A percentile compares a stretch with the other conserved stretches of the same genome.
These are phyloP conservation scores for Enteromius mattozi DNA, from an alignment of 2,797 vertebrate genomes.

Conservation along the genomic window DNA sequence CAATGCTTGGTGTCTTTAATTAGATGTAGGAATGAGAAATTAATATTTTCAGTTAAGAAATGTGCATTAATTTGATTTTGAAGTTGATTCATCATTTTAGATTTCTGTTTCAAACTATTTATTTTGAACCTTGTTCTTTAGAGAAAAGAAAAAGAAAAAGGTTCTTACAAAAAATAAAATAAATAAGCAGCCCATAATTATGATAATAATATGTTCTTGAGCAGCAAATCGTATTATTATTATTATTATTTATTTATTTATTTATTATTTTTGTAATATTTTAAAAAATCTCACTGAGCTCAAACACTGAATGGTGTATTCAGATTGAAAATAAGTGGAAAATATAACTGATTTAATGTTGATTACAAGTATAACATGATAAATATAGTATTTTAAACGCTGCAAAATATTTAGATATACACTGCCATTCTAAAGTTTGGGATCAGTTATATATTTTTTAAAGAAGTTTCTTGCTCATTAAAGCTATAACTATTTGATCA, in stretches of 20 bases:
- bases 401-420: not conserved
- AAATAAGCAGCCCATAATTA: not conserved
- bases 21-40: not conserved
- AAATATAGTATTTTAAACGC: not conserved
- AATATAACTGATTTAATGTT: not conserved
- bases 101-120: not conserved
- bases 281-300: not conserved
- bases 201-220: not conserved
- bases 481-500: no score
- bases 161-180: no score
- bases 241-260: no score
- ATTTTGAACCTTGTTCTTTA: not conserved
- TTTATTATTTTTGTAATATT: no score
- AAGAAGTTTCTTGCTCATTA: no score
- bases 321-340: not conserved
- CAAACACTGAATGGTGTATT: not conserved
- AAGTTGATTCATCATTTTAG: not conserved
- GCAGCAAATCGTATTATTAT: not conserved
- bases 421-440: no score
- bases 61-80: not conserved
- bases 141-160: not conserved
- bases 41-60: not conserved
- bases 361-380: not conserved
- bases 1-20: not conserved
- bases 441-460: no score